These are phyloP conservation scores for Morbakka virulenta DNA, from an alignment of 30 jellyfish, hydroid and myxozoan species.

Conservation along the genomic window DNA sequence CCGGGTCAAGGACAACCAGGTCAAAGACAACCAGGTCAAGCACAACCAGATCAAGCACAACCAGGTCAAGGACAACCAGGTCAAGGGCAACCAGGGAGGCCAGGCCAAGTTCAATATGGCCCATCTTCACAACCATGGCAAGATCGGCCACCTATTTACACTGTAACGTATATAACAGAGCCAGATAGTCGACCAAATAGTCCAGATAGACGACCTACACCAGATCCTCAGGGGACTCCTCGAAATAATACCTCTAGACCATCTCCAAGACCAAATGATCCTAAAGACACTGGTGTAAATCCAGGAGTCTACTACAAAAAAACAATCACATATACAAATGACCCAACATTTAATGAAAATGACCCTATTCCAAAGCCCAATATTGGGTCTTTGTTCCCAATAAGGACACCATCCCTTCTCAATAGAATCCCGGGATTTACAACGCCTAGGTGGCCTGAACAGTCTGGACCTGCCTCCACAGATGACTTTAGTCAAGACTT, in stretches of 20 bases:
- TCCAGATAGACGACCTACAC: neutral
- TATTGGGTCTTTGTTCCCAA: too few relatives aligned
- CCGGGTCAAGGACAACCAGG: neutral
- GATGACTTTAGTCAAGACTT: neutral
- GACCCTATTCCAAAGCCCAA: too few relatives aligned
- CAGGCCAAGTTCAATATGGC: too few relatives aligned
- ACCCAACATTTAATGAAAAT: too few relatives aligned
- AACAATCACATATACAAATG: too few relatives aligned
- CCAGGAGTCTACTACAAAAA: too few relatives aligned
- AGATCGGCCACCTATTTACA: too few relatives aligned
- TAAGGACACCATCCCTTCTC: neutral
- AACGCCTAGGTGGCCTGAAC: neutral
- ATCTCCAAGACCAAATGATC: neutral
- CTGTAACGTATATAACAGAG: neutral
- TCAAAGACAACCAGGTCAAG: neutral
- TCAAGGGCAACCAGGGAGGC: too few relatives aligned
- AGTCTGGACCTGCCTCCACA: neutral
- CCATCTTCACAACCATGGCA: neutral
- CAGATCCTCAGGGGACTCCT: neutral
- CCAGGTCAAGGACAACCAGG: neutral
- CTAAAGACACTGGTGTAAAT: neutral
- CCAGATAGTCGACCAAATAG: neutral
- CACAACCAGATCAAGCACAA: neutral
- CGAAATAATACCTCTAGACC: too few relatives aligned
- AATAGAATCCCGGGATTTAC: neutral